These are phyloP conservation scores for Andrena bicolor DNA, from an alignment of 2,888 invertebrate genomes.

Conservation along the genomic window DNA sequence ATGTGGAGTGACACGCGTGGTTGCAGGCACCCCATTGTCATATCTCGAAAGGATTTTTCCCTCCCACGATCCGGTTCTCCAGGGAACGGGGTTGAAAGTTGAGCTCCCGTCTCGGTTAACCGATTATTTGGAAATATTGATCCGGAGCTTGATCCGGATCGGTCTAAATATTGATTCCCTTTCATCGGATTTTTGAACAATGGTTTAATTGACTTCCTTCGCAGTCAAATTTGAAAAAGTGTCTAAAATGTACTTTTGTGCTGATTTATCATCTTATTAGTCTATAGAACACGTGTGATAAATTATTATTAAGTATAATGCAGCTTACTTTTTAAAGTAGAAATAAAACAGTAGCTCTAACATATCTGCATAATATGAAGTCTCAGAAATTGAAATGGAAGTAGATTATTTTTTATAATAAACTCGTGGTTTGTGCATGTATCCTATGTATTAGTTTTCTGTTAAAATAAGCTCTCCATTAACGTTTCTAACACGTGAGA, in stretches of 20 bases:
- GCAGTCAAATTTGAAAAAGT: neutral
- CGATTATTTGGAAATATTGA: constrained; percentile 80
- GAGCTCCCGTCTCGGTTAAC: constrained; percentile 61
- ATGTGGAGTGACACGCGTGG: constrained; percentile 73
- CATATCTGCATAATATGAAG: too few relatives aligned
- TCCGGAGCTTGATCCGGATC: constrained; percentile 65
- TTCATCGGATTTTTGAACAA: neutral
- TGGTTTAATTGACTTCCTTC: neutral
- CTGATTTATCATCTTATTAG: too few relatives aligned
- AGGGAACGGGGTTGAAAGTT: constrained; percentile 63
- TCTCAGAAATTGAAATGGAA: too few relatives aligned
- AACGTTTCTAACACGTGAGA: too few relatives aligned
- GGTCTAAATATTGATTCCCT: constrained; percentile 76
- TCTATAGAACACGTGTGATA: too few relatives aligned
- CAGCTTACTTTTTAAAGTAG: too few relatives aligned
- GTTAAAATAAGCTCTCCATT: too few relatives aligned
- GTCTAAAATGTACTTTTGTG: neutral
- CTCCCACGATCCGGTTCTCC: constrained; percentile 35
- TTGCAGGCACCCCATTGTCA: constrained; percentile 68
- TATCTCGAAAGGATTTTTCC: constrained; percentile 71
- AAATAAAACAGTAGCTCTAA: too few relatives aligned
- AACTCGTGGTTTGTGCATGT: too few relatives aligned
- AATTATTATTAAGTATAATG: too few relatives aligned
- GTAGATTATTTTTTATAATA: too few relatives aligned
- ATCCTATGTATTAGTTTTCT: too few relatives aligned